Percentiles rank a stretch among this genome's conserved stretches.
Evolutionary conservation across 2,113 vertebrate genomes (phyloP).

Genomic region (Xiphorhynchus elegans): DNA sequence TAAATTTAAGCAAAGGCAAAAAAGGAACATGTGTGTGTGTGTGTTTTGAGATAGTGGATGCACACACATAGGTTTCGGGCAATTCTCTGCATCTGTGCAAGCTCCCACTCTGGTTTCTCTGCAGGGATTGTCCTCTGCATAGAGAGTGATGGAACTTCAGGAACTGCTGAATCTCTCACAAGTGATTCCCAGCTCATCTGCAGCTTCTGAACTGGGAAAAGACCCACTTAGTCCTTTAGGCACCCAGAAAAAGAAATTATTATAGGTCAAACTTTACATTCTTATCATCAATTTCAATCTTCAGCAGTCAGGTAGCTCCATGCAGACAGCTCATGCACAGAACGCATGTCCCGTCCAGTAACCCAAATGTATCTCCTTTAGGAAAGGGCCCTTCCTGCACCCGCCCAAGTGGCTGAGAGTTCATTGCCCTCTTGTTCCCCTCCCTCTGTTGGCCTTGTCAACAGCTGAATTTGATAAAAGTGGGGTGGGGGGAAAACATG

Average conservation of each 20-base stretch:
- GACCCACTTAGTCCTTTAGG: not conserved
- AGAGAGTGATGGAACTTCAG: not conserved
- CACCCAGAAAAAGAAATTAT: not conserved
- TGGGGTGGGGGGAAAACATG: not conserved
- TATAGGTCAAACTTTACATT: not conserved
- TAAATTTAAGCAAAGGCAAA: not conserved
- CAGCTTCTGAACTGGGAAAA: not conserved
- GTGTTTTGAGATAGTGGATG: not conserved
- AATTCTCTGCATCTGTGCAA: not conserved
- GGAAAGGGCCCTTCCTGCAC: not conserved
- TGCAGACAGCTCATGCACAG: not conserved
- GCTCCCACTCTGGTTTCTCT: not conserved
- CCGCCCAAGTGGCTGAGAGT: not conserved
- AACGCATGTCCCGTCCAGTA: not conserved
- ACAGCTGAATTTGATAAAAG: not conserved
- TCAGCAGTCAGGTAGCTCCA: not conserved
- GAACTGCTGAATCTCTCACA: not conserved
- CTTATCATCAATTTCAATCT: not conserved
- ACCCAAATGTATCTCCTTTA: not conserved
- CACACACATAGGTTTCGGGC: not conserved
- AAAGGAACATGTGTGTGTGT: not conserved
- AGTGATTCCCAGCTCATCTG: not conserved
- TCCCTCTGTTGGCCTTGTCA: not conserved
- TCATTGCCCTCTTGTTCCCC: not conserved
- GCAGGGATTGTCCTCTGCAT: not conserved